phyloP scores from a whole-genome alignment of 1,140 invertebrate species.

The Conus ventricosus region DNA sequence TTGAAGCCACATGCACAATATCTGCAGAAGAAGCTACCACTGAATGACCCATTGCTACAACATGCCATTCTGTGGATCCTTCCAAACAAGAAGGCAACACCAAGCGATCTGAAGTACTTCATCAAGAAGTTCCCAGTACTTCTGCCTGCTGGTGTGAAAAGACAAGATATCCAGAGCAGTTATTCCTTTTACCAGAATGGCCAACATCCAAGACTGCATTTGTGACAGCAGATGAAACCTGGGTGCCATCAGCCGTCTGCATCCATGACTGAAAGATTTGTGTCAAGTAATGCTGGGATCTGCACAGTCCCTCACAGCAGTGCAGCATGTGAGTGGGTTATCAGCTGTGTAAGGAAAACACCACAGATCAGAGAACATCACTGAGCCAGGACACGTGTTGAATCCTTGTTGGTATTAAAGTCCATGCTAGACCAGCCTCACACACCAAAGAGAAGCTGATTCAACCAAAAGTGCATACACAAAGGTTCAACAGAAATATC shows the following conservation, averaged over 20 bases:
- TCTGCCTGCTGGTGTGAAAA: not conserved
- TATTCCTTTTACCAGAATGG: not conserved
- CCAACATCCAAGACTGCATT: not conserved
- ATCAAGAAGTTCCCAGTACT: not conserved
- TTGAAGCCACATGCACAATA: not conserved
- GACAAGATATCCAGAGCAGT: not conserved
- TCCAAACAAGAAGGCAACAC: not conserved
- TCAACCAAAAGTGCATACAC: not conserved
- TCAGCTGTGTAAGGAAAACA: not conserved
- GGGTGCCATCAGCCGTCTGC: too few relatives aligned
- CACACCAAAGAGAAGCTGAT: not conserved
- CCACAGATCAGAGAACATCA: constrained; percentile 12
- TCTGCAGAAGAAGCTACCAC: not conserved
- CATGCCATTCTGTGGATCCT: not conserved
- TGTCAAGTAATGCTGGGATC: constrained; percentile 15
- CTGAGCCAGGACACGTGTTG: not conserved
- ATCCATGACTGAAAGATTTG: not conserved
- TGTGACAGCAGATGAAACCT: not conserved
- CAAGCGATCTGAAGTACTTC: not conserved
- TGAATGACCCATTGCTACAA: not conserved
- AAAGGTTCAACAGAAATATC: not conserved
- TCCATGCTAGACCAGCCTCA: not conserved
- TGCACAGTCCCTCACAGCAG: constrained; percentile 17
- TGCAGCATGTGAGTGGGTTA: not conserved
- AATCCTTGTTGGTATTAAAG: not conserved